phyloP scores from a whole-genome alignment of 2,113 vertebrate species.

The Rhea pennata region DNA sequence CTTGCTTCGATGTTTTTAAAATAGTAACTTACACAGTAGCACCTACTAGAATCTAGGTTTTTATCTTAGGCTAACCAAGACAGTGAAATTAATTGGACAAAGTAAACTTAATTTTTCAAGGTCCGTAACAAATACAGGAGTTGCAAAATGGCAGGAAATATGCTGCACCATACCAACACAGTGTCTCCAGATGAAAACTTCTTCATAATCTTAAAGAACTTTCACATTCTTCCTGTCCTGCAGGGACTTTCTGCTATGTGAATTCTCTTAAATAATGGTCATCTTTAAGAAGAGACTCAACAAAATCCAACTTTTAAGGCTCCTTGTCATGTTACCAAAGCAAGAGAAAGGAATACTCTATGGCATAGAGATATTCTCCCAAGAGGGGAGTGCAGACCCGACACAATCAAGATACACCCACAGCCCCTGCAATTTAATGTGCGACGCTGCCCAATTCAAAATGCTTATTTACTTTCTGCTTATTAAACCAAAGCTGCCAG shows the following conservation, averaged over 20 bases:
- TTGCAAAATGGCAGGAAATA: neutral
- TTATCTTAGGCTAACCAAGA: neutral
- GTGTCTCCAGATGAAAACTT: neutral
- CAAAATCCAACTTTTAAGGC: neutral
- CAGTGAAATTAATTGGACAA: neutral
- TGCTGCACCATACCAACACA: too few species aligned
- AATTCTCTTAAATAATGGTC: neutral
- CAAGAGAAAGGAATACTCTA: neutral
- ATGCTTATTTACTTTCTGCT: neutral
- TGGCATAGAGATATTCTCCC: neutral
- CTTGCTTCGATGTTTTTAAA: neutral
- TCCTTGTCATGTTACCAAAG: neutral
- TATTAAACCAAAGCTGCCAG: neutral
- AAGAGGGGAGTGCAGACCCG: neutral
- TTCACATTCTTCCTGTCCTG: neutral
- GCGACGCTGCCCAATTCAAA: neutral
- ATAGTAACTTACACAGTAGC: neutral
- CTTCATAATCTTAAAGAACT: neutral
- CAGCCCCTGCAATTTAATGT: neutral
- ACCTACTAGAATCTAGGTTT: neutral
- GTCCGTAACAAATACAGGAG: neutral
- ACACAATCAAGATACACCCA: neutral
- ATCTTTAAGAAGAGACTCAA: neutral
- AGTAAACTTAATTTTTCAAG: neutral
- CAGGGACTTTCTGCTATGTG: neutral